Base-by-base conservation (phyloP, 2,113 vertebrate genomes). In the Dasyprocta punctata region DNA sequence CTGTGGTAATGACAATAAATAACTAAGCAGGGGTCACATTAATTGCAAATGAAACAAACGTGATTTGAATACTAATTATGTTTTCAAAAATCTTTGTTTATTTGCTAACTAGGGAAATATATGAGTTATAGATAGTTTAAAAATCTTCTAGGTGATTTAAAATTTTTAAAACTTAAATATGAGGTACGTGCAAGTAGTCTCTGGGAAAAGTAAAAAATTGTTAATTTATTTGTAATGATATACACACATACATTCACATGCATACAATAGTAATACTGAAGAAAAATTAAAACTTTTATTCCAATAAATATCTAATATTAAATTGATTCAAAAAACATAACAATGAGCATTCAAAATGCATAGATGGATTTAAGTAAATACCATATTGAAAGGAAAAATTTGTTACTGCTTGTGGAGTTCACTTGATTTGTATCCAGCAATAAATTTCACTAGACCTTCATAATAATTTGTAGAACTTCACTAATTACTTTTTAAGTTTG, bases 11-110 rank as follows among this genome's bases (percentile, higher is more conserved):
- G 30, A 86, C 60, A 69, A 44, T 52, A 78, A 65, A 65, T 85
- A 73, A 69, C 11, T 83, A 19, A 33, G n/a, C 61, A 13, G 14
- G 77, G 4, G 30, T 86, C 12, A 63, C 26, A n/a, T 85, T 56
- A 16, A 77, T 28, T 67, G 3, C 67, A 60, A 73, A 22, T 60
- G 20, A 80, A 86, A 41, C 19, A 92, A 91, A 63, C 17, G 69
- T 33, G 38, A 61, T 94, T 77, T 94, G 38, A 95, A 69, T 38
- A 49, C 16, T 78, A 41, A 36, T 60, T 75, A 77, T 92, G 17
- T 83, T 11, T 65, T 38, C 16, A 92, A 91, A 87, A 81, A 89
- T 85, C 11, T 90, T 56, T 71, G 20, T 63, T 52, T 95, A 92
- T 52, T 47, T 52, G 19, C 52, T 71, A 90, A 58, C 20, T 58